These are phyloP conservation scores for Sus cebifrons DNA, from an alignment of 2,797 vertebrate species.

Conservation along the genomic window DNA sequence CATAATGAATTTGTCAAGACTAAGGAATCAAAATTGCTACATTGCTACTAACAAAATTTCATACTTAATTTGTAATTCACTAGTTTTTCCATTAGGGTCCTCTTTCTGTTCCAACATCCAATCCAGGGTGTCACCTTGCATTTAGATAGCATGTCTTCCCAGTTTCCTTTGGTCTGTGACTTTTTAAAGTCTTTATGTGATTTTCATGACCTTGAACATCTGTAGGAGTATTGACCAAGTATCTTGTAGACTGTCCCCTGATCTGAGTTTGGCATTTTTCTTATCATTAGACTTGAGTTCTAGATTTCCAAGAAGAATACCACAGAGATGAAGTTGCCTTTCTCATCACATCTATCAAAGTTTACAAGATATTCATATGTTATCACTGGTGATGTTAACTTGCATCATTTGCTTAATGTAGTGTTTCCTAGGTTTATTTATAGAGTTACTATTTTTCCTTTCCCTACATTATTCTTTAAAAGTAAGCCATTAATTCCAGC, in stretches of 20 bases:
- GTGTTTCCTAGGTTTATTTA: background rate
- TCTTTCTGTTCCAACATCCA: background rate
- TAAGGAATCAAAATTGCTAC: background rate
- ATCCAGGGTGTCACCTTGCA: background rate
- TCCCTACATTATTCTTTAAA: background rate
- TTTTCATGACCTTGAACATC: background rate
- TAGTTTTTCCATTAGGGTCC: background rate
- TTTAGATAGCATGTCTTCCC: background rate
- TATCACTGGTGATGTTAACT: background rate
- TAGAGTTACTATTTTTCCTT: conserved; percentile 27
- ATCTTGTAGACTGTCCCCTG: background rate
- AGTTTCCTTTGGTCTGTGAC: conserved; percentile 7
- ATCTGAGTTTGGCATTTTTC: background rate
- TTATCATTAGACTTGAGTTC: background rate
- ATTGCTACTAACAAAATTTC: background rate
- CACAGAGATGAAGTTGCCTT: background rate
- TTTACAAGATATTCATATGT: background rate
- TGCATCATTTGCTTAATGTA: background rate
- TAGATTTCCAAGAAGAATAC: background rate
- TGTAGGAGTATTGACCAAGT: background rate
- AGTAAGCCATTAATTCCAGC: background rate
- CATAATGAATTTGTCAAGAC: background rate
- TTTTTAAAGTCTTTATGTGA: background rate
- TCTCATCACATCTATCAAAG: background rate
- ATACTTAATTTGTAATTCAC: conserved; percentile 3